A percentile compares a stretch with the other conserved stretches of the same genome.
Conservation (phyloP, 1,140 invertebrate species). For the Eumaeus atala region DNA sequence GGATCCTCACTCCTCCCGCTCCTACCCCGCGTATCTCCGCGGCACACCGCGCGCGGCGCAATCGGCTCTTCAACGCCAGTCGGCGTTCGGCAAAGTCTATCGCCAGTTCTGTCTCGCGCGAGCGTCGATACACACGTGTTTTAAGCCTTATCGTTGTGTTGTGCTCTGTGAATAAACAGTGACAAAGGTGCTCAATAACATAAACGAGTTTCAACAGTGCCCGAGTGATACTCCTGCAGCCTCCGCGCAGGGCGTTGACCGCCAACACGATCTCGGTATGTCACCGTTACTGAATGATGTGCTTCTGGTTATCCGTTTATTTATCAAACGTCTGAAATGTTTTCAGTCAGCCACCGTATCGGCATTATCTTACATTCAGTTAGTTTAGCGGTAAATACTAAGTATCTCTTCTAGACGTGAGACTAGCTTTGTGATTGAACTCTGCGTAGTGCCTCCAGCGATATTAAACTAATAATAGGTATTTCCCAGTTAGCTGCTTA, state of each 20-base stretch:
- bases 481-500: constrained; percentile 15
- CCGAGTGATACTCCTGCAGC: constrained; percentile 16
- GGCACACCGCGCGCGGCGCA: constrained; percentile 9
- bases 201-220: constrained; percentile 1
- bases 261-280: constrained; percentile 42
- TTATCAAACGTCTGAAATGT: too few species aligned
- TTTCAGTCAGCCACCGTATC: too few species aligned
- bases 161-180: constrained; percentile 16
- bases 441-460: constrained; percentile 5
- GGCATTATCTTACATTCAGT: too few species aligned
- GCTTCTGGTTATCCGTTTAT: too few species aligned
- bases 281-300: constrained; percentile 2
- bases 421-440: neutral
- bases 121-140: constrained; percentile 12
- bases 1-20: neutral
- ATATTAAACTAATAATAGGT: constrained; percentile 9
- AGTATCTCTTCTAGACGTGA: too few species aligned
- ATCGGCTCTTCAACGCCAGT: constrained; percentile 13
- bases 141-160: neutral
- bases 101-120: constrained; percentile 20
- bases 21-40: neutral
- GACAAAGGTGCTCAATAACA: constrained; percentile 12
- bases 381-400: too few species aligned
- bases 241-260: constrained; percentile 42
- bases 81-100: constrained; percentile 16